Conservation (phyloP, 2,113 vertebrate species). For the Acanthochromis polyacanthus region DNA sequence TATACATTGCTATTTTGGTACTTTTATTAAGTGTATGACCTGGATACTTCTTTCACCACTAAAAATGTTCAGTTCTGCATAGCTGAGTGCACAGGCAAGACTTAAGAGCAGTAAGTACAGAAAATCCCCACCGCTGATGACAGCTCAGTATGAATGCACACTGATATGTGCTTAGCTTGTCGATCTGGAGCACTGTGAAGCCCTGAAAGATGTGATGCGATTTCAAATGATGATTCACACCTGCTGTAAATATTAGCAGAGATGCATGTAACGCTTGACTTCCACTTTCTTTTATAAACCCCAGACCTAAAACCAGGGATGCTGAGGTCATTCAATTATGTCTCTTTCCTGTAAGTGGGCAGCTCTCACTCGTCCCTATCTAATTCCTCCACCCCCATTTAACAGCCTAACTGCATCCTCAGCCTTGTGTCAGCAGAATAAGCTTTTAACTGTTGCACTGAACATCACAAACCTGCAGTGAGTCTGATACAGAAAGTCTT, state of each 20-base stretch:
- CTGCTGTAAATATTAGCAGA: neutral
- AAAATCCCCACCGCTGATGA: neutral
- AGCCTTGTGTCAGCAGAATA: conserved; percentile 64
- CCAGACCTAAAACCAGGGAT: neutral
- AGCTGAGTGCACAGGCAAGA: conserved; percentile 12
- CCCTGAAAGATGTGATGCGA: conserved; percentile 1
- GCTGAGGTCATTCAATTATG: conserved; percentile 16
- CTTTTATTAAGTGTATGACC: no score
- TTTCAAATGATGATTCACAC: neutral
- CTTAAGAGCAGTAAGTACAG: conserved; percentile 18
- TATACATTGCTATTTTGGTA: no score
- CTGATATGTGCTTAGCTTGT: conserved; percentile 11
- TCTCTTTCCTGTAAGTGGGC: conserved; percentile 21
- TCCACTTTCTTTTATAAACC: conserved; percentile 16
- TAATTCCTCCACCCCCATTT: conserved; percentile 1
- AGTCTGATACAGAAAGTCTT: neutral
- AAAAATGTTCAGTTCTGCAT: neutral
- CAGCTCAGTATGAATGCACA: neutral
- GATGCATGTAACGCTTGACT: neutral
- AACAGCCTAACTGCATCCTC: conserved; percentile 36
- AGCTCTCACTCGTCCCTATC: neutral
- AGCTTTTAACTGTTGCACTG: conserved; percentile 18
- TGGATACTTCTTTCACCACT: neutral
- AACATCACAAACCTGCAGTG: neutral
- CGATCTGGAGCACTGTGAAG: neutral